Base-by-base conservation (phyloP, 2,888 invertebrate species). In the Ommatoiulus sabulosus region DNA sequence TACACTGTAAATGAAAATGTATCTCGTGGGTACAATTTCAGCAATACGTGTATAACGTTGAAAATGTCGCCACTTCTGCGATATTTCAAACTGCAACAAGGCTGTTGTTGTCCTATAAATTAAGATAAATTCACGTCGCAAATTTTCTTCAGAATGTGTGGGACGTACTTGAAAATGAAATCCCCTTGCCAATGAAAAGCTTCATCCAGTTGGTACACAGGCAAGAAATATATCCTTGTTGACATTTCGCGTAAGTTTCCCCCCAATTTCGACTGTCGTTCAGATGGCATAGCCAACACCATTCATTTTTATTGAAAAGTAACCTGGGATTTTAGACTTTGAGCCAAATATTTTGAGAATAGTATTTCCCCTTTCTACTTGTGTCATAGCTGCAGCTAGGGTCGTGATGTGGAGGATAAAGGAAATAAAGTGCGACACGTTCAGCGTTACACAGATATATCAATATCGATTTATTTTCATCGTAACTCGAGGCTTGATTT, bases 91-190 rank as follows among this genome's bases (percentile, higher is more conserved):
- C n/a, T n/a, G n/a, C n/a, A n/a, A n/a, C n/a, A 4, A 1, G 63
- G 63, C n/a, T 17, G n/a, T 5, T 63, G 6, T 6, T 17, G 63
- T 17, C n/a, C 17, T 5, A 63, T 17, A 63, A 63, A n/a, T 63
- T 63, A 17, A 63, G 17, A 17, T 63, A 63, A 63, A n/a, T 63
- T 10, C n/a, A 10, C 2, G 5, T n/a, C 63, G n/a, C n/a, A 63
- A 63, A 63, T 63, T 63, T 12, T 63, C 3, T 8, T 5, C 46
- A 5, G 17, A n/a, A 2, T 63, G 12, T n/a, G 63, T 63, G 63
- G 63, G 63, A 63, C 63, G 63, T 63, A n/a, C 63, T 3, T 63
- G n/a, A 63, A 63, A 63, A 63, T n/a, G 6, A 63, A 63, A 63
- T 63, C n/a, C 63, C 63, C n/a, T 63, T 17, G 63, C n/a, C n/a